Evolutionary conservation across 2,888 invertebrate genomes (phyloP).

Genomic region (Azorinus chamasolen): DNA sequence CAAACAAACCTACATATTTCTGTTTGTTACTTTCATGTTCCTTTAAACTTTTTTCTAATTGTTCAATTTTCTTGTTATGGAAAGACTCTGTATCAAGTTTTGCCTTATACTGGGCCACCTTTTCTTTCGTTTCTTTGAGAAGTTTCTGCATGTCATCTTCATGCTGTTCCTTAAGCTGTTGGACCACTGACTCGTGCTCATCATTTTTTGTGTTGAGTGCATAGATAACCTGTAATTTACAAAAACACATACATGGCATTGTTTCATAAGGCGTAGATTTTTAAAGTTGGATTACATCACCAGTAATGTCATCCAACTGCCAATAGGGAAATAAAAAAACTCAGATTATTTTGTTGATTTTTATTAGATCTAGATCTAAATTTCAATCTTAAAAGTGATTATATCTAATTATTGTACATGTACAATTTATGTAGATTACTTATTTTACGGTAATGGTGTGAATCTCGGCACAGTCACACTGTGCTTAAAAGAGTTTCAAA

Average conservation of each 20-base stretch:
- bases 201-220: conserved; percentile 86
- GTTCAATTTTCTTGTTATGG: conserved; percentile 72
- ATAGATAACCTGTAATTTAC: conserved; percentile 84
- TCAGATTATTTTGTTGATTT: no score
- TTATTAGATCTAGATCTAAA: no score
- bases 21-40: conserved; percentile 78
- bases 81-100: conserved; percentile 76
- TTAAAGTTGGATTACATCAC: no score
- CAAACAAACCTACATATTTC: conserved; percentile 76
- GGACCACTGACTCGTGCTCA: conserved; percentile 85
- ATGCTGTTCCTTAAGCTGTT: conserved; percentile 83
- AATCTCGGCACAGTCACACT: no score
- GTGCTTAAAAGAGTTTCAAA: no score
- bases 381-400: no score
- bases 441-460: no score
- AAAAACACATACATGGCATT: not conserved
- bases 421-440: no score
- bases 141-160: conserved; percentile 84
- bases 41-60: conserved; percentile 75
- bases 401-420: no score
- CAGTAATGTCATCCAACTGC: no score
- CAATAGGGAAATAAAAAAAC: no score
- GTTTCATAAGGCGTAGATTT: no score
- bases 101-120: conserved; percentile 77
- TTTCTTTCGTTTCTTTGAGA: conserved; percentile 82